phyloP scores from a whole-genome alignment of 1,140 invertebrate species.

The Papilio helenus region DNA sequence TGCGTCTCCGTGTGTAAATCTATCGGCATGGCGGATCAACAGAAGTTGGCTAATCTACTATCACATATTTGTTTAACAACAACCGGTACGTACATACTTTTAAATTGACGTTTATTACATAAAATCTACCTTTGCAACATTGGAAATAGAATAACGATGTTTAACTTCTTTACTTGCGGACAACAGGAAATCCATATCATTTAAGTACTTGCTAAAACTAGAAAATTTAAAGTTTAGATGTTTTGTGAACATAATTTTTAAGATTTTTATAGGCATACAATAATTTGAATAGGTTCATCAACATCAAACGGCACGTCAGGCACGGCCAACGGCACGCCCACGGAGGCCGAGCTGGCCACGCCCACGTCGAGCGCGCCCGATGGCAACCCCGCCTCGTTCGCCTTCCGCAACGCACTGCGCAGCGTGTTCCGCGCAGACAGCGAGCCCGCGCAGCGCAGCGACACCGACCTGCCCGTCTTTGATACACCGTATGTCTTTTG shows the following conservation, averaged over 20 bases:
- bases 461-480: conserved; percentile 65
- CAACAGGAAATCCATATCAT: too few species aligned
- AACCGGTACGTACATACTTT: conserved; percentile 52
- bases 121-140: neutral
- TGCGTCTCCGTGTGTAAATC: conserved; percentile 75
- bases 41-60: conserved; percentile 61
- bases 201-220: too few species aligned
- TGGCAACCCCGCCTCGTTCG: conserved; percentile 59
- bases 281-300: conserved; percentile 40
- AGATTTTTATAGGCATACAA: too few species aligned
- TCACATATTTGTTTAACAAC: conserved; percentile 65
- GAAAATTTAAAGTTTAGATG: too few species aligned
- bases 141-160: too few species aligned
- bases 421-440: conserved; percentile 62
- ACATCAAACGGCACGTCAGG: conserved; percentile 49
- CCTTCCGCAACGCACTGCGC: conserved; percentile 62
- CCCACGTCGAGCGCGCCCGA: conserved; percentile 68
- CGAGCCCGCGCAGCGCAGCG: conserved; percentile 52
- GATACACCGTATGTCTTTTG: conserved; percentile 62
- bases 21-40: conserved; percentile 71
- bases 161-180: too few species aligned
- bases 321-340: conserved; percentile 69
- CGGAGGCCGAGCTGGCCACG: conserved; percentile 63
- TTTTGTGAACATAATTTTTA: too few species aligned
- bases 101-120: conserved; percentile 1